A percentile compares a stretch with the other conserved stretches of the same genome.
Evolutionary conservation across 2,797 vertebrate species (phyloP).

Genomic region (Alfaro cultratus): DNA sequence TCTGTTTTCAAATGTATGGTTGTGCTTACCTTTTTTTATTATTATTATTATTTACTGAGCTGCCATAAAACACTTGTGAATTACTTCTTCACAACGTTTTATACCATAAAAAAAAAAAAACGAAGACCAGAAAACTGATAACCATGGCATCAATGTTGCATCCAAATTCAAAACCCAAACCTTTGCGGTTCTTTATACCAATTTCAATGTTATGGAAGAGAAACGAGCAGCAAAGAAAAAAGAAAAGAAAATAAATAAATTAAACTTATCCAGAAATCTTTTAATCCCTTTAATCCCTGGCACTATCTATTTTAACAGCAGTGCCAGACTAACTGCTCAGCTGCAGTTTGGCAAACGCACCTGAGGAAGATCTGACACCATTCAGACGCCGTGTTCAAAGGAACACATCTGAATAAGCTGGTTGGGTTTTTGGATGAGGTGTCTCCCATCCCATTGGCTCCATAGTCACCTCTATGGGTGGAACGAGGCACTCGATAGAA

Average conservation of each 20-base stretch:
- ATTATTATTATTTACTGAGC: background rate
- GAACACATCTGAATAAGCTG: constrained; percentile 24
- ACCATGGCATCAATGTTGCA: constrained; percentile 4
- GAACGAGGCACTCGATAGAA: constrained; percentile 11
- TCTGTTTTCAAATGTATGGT: background rate
- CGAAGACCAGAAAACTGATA: background rate
- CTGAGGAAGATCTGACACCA: constrained; percentile 20
- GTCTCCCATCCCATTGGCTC: constrained; percentile 30
- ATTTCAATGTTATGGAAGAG: constrained; percentile 22
- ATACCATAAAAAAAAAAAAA: background rate
- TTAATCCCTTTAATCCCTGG: constrained; percentile 43
- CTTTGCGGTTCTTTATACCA: constrained; percentile 38
- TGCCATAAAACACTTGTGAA: background rate
- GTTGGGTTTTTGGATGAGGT: constrained; percentile 40
- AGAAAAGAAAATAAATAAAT: background rate
- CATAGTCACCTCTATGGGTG: constrained; percentile 48
- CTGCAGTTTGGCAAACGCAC: constrained; percentile 44
- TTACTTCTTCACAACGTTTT: background rate
- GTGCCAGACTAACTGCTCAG: constrained; percentile 17
- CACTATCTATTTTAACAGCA: too few species aligned
- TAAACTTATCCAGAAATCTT: constrained; percentile 24
- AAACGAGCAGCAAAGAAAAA: constrained; percentile 20
- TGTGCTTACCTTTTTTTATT: background rate
- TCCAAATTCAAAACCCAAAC: constrained; percentile 27
- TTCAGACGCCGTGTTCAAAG: constrained; percentile 5